Evolutionary conservation across 1,140 invertebrate species (phyloP).

Genomic region (Drosophila dunni): DNA sequence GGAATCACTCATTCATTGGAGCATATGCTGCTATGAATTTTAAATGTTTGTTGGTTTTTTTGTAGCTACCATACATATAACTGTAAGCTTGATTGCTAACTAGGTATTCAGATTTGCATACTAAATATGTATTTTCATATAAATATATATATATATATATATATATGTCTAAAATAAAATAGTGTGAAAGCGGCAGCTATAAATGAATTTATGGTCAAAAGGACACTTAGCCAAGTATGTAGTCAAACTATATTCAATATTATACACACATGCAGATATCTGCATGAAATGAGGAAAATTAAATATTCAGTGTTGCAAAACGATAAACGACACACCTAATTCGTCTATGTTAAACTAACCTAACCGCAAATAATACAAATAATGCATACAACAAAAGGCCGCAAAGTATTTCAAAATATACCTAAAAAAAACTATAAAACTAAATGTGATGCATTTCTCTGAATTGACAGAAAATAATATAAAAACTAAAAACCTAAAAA

Average conservation of each 20-base stretch:
- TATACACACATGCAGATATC: neutral
- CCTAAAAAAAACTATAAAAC: slow-evolving; percentile 30
- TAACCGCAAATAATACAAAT: slow-evolving; percentile 7
- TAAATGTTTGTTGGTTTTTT: slow-evolving; percentile 28
- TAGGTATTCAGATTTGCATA: slow-evolving; percentile 2
- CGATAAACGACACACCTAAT: neutral
- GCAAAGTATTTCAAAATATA: slow-evolving; percentile 29
- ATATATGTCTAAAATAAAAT: slow-evolving; percentile 27
- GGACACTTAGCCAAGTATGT: slow-evolving; percentile 43
- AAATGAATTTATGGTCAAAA: slow-evolving; percentile 44
- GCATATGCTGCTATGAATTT: slow-evolving; percentile 20
- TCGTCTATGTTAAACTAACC: neutral
- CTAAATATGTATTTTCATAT: slow-evolving; percentile 7
- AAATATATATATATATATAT: slow-evolving; percentile 18
- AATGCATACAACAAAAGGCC: slow-evolving; percentile 6
- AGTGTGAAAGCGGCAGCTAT: slow-evolving; percentile 13
- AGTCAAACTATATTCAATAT: slow-evolving; percentile 17
- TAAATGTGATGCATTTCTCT: slow-evolving; percentile 73
- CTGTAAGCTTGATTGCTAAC: slow-evolving; percentile 26
- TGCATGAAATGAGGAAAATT: too few relatives aligned
- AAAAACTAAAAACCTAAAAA: neutral
- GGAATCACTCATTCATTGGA: neutral
- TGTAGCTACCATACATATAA: neutral
- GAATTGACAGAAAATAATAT: slow-evolving; percentile 33
- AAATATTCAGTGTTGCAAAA: neutral